Evolutionary conservation across 1,140 invertebrate genomes (phyloP), one percentile per base, ranked within the genome.

Genomic region (Melanaphis sacchari): DNA sequence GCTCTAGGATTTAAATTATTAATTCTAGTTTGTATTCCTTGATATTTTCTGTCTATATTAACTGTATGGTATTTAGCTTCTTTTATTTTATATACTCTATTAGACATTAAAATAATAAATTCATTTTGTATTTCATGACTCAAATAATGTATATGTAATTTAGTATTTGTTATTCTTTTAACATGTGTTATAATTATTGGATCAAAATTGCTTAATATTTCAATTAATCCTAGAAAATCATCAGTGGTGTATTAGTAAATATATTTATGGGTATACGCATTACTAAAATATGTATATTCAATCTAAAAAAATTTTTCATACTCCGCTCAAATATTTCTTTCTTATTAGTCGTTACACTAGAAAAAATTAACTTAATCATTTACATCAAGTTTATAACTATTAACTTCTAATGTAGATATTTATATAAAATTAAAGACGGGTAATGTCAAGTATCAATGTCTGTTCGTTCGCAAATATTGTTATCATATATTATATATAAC

Each of bases 161-260:
- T 49, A 36, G 52, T 7, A 21, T 59, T 90, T 90, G 54, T 36
- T 36, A 90, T 90, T 38, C 88, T 38, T 90, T 31, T 49, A 38
- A 90, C 31, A 90, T 90, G 88, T 40, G 54, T 49, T 54, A 90
- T 90, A 36, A 52, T 54, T 54, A 90, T 36, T 21, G 49, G n/a
- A 38, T 90, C 49, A 90, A 90, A 90, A 22, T 90, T 90, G 22
- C 22, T 38, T 15, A 54, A 15, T 49, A 90, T 90, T 90, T 90
- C 36, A 36, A 90, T 90, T 52, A 36, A 31, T 52, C 88, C 49
- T 36, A 90, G 31, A 90, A 90, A 52, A 38, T 90, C 11, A 38
- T 49, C 49, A 90, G 54, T 90, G 36, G n/a, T n/a, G 21, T 90
- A 22, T 89, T 89, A n/a, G 88, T 89, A 54, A 89, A 89, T 38